Conservation (phyloP, 2,888 invertebrate genomes). For the Nomada ruficornis region DNA sequence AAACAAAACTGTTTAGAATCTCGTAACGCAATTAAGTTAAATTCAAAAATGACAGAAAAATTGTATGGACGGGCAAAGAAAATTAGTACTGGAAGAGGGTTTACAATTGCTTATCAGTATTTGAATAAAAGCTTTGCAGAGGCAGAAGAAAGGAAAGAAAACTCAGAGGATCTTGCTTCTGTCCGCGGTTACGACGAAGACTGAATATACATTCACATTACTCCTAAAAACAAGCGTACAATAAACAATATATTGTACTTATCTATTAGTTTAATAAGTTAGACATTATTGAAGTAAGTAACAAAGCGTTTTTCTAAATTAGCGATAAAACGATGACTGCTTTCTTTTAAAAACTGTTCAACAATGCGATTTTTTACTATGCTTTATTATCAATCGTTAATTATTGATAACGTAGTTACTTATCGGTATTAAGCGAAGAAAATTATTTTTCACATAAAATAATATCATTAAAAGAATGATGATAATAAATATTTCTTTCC, state of each 20-base stretch:
- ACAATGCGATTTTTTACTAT: not conserved
- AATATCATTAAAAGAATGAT: not conserved
- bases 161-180: not conserved
- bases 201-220: not conserved
- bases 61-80: slow-evolving; percentile 10
- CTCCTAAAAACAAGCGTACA: too few relatives aligned
- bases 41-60: not conserved
- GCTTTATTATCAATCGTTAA: not conserved
- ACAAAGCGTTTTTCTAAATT: too few relatives aligned
- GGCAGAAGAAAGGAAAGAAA: not conserved
- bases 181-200: not conserved
- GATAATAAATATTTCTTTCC: not conserved
- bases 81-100: slow-evolving; percentile 50
- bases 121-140: not conserved
- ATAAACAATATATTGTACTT: too few relatives aligned
- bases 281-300: too few relatives aligned
- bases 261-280: too few relatives aligned
- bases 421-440: not conserved
- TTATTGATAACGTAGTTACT: too few relatives aligned
- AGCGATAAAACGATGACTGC: too few relatives aligned
- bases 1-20: not conserved
- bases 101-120: slow-evolving; percentile 22
- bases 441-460: not conserved
- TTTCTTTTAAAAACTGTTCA: not conserved
- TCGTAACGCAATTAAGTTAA: not conserved